phyloP scores from a whole-genome alignment of 2,113 vertebrate genomes.

The Motacilla tschutschensis region DNA sequence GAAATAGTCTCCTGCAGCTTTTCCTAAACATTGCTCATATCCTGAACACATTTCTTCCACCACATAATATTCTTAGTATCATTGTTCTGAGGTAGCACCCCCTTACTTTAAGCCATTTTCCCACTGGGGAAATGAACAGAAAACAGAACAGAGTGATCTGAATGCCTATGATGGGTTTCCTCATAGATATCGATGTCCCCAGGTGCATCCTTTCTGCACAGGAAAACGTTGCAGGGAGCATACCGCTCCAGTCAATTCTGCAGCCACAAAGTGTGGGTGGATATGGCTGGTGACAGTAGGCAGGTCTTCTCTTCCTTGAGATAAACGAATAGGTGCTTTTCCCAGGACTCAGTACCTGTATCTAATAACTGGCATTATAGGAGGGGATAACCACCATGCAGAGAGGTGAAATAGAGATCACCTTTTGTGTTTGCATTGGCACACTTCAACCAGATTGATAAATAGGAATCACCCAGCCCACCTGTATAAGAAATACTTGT shows the following conservation, averaged over 20 bases:
- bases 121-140: not conserved
- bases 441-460: not conserved
- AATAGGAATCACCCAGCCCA: not conserved
- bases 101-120: not conserved
- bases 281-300: not conserved
- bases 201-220: rapidly evolving
- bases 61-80: not conserved
- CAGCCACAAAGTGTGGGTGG: not conserved
- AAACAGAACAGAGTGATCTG: not conserved
- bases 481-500: not conserved
- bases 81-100: not conserved
- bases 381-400: not conserved
- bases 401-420: not conserved
- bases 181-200: not conserved
- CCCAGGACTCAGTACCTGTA: not conserved
- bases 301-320: not conserved
- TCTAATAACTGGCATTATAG: not conserved
- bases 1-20: not conserved
- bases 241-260: not conserved
- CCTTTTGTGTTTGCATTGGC: not conserved
- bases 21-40: not conserved
- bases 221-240: not conserved
- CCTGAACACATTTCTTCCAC: not conserved
- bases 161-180: not conserved
- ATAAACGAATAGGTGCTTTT: not conserved